phyloP scores from a whole-genome alignment of 2,113 vertebrate species.

The Scalopus aquaticus region DNA sequence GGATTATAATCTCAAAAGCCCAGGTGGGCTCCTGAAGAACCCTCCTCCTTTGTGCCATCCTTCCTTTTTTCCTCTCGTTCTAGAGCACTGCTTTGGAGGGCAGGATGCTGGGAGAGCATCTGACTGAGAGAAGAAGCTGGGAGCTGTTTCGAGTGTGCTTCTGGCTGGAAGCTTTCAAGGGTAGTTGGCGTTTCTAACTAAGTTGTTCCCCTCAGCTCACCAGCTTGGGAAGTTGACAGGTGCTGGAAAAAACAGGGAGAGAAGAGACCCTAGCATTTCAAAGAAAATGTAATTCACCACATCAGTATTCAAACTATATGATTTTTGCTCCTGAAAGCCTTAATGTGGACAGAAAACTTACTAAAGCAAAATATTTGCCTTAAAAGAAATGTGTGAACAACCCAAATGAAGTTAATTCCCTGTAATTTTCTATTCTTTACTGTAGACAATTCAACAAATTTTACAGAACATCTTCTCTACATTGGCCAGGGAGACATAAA shows the following conservation, averaged over 20 bases:
- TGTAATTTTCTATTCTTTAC: slow-evolving; percentile 41
- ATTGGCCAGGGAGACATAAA: background rate
- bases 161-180: background rate
- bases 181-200: background rate
- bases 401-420: slow-evolving; percentile 31
- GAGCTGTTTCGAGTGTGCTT: background rate
- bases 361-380: slow-evolving; percentile 57
- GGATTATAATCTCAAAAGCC: background rate
- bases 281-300: slow-evolving; percentile 38
- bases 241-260: background rate
- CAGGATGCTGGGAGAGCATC: background rate
- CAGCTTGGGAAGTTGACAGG: background rate
- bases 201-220: background rate
- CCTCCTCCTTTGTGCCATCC: background rate
- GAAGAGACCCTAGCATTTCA: background rate
- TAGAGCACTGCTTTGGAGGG: background rate
- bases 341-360: slow-evolving; percentile 39
- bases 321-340: slow-evolving; percentile 8
- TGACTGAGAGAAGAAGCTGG: background rate
- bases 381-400: slow-evolving; percentile 50
- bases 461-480: background rate
- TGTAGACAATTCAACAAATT: background rate
- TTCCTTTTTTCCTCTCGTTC: background rate
- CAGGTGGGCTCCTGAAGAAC: background rate
- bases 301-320: slow-evolving; percentile 25